Percentiles rank a stretch among this genome's conserved stretches.
phyloP scores from a whole-genome alignment of 2,888 invertebrate genomes.

The Thecophora atra region DNA sequence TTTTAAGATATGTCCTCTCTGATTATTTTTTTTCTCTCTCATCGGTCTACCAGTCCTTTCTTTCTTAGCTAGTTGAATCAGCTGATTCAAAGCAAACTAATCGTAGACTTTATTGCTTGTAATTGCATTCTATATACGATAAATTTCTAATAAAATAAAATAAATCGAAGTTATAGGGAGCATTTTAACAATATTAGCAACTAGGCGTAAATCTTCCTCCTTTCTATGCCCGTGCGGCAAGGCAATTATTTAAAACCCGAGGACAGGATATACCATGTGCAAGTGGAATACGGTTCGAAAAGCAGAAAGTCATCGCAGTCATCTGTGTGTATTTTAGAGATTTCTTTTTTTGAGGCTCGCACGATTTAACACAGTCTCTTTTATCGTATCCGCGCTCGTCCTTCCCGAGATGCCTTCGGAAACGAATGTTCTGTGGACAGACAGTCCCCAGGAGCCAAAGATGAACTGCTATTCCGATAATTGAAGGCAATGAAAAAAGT shows the following conservation, averaged over 20 bases:
- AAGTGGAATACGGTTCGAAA: constrained; percentile 24
- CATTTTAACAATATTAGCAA: no score
- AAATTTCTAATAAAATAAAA: no score
- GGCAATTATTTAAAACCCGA: no score
- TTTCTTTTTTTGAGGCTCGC: background rate
- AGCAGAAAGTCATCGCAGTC: constrained; percentile 27
- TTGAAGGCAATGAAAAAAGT: constrained; percentile 14
- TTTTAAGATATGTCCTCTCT: background rate
- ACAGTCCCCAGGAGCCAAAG: constrained; percentile 16
- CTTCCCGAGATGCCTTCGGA: background rate
- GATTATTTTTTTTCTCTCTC: background rate
- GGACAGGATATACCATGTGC: constrained; percentile 19
- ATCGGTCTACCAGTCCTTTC: no score
- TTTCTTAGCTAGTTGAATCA: no score
- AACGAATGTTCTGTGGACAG: background rate
- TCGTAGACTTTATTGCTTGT: constrained; percentile 16
- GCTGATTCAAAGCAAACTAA: constrained; percentile 33
- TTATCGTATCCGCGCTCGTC: background rate
- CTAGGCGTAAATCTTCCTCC: no score
- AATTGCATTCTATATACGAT: no score
- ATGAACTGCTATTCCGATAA: constrained; percentile 8
- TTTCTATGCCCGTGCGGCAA: no score
- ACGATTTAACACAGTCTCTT: background rate
- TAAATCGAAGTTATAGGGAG: no score
- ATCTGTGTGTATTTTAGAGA: background rate